phyloP scores from a whole-genome alignment of 2,888 invertebrate species.

The Eurytoma californica region DNA sequence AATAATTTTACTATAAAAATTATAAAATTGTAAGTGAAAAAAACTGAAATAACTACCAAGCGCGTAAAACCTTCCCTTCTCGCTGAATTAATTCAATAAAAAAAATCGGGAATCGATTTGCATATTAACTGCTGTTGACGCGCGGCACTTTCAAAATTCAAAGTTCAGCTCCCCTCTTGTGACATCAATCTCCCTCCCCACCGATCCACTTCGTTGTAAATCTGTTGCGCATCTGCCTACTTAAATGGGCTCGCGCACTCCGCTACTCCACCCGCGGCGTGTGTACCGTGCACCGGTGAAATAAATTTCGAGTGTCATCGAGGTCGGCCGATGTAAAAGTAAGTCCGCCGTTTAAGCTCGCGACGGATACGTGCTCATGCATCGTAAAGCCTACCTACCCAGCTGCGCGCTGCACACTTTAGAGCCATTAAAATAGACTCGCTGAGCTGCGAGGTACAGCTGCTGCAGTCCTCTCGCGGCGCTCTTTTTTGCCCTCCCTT shows the following conservation, averaged over 20 bases:
- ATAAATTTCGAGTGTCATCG: slow-evolving; percentile 60
- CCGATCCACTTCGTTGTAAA: slow-evolving; percentile 15
- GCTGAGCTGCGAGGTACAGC: too few species aligned
- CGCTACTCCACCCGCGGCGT: neutral
- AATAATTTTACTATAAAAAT: too few species aligned
- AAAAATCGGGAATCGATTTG: slow-evolving; percentile 9
- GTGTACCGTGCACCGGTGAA: neutral
- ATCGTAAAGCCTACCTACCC: slow-evolving; percentile 49
- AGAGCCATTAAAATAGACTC: slow-evolving; percentile 38
- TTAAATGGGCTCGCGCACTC: slow-evolving; percentile 19
- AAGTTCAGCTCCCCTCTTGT: slow-evolving; percentile 1
- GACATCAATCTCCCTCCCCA: slow-evolving; percentile 8
- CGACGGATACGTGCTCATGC: slow-evolving; percentile 50
- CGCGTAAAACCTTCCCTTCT: neutral
- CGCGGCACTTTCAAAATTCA: neutral
- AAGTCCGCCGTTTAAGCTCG: slow-evolving; percentile 48
- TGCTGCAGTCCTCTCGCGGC: too few species aligned
- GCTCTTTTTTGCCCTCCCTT: too few species aligned
- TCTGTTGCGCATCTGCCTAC: slow-evolving; percentile 15
- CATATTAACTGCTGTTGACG: neutral
- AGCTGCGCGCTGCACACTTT: slow-evolving; percentile 8
- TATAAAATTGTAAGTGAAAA: too few species aligned
- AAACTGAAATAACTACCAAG: too few species aligned
- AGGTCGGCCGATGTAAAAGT: slow-evolving; percentile 45
- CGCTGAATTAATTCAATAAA: neutral